These are phyloP conservation scores for Acanthosoma haemorrhoidale DNA, from an alignment of 2,888 invertebrate genomes.

Conservation along the genomic window DNA sequence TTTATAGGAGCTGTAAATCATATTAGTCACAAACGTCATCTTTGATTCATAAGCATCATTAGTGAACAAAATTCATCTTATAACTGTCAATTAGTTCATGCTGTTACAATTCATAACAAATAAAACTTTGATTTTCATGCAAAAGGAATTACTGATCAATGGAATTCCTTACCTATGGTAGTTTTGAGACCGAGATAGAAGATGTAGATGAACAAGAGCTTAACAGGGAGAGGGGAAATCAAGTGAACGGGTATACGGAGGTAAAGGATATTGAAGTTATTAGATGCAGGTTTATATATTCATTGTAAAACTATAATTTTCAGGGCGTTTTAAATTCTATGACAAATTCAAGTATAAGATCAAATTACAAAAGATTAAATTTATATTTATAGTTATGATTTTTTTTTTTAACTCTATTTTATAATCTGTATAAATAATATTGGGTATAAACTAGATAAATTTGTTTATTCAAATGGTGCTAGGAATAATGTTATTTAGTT, in stretches of 20 bases:
- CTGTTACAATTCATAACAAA: neutral
- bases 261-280: neutral
- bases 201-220: conserved; percentile 4
- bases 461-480: neutral
- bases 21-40: too few species aligned
- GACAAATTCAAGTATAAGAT: too few species aligned
- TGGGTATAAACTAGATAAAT: too few species aligned
- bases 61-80: too few species aligned
- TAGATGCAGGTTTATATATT: too few species aligned
- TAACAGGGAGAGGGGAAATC: neutral
- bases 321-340: neutral
- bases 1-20: too few species aligned
- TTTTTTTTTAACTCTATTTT: too few species aligned
- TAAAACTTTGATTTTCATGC: neutral
- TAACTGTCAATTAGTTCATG: neutral
- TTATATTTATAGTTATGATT: too few species aligned
- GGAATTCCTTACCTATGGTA: conserved; percentile 10
- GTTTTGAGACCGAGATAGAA: conserved; percentile 10
- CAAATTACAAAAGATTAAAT: too few species aligned
- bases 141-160: conserved; percentile 8
- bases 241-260: neutral
- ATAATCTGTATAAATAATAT: too few species aligned
- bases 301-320: neutral
- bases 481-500: neutral
- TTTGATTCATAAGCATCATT: too few species aligned